Evolutionary conservation across 2,888 invertebrate genomes (phyloP), one percentile per base, ranked within the genome.

Genomic region (Timandra comae): DNA sequence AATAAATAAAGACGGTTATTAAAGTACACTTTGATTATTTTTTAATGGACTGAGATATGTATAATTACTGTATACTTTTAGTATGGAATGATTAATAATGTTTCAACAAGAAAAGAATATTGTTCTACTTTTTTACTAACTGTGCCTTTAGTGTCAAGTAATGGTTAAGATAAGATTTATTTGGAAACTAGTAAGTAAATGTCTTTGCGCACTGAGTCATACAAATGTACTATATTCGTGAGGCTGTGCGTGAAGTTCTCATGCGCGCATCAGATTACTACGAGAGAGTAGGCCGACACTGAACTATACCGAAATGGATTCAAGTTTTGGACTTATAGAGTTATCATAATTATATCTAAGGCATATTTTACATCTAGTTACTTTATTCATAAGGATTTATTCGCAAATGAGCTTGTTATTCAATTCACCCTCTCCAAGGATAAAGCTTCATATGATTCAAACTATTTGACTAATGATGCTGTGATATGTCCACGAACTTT

Each of bases 221-320:
- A 62, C 53, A 49, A 55, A 65, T 59, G 16, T 16, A 6, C n/a
- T 24, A 61, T 64, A 67, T 67, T 60, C 55, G 56, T 60, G 59
- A 56, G 55, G 52, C 46, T 51, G 56, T 47, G 62, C 52, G 65
- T 67, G 54, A 16, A 68, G 72, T 79, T 79, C 80, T 77, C 79
- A 79, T 73, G 75, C 72, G 64, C 56, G 51, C 64, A 74, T 76
- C 72, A 67, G 74, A 77, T 80, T 67, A 65, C 72, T 63, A 49
- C 54, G 54, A 60, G 63, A 69, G 63, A 69, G 74, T 68, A 68
- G 69, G 69, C 51, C 37, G 67, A 57, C 51, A 49, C 33, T 24
- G 49, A 52, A 57, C 58, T 55, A 36, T 58, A 58, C 60, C 50
- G 43, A 54, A 50, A 45, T 41, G 37, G 39, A n/a, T 41, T 30